Evolutionary conservation across 2,888 invertebrate genomes (phyloP), one percentile per base, ranked within the genome.

Genomic region (Petrolisthes cinctipes): DNA sequence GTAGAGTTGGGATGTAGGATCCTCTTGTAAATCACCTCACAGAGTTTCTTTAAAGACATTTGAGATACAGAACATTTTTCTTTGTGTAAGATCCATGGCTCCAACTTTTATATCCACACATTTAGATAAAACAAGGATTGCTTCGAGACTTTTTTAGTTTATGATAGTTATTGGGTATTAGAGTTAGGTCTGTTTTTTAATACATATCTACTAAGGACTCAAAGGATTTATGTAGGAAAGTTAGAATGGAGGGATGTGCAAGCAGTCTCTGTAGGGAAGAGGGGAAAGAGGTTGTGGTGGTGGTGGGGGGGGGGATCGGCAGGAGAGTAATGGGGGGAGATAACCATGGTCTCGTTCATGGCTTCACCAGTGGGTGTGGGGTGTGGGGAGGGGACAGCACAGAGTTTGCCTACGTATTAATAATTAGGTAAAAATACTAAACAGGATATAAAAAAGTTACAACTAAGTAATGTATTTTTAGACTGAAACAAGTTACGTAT

Each of bases 311-410:
- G 37, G 68, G 53, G 20, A 9, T 37, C n/a, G 23, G 23, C 11
- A n/a, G 61, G n/a, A 66, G 4, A 57, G 82, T 5, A 53, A n/a
- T 54, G 20, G 75, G 51, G 56, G 23, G 54, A 53, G 14, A 73
- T 4, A 57, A 86, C 23, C 85, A 85, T 61, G 79, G 85, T 79
- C 79, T 68, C 23, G 17, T 17, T 68, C 85, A 68, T 85, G 85
- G 85, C 54, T 79, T 85, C 17, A 6, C 14, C n/a, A 6, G 37
- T 23, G 56, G 3, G 75, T 54, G 11, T 54, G n/a, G 56, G 14
- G 82, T 68, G 37, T 76, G 14, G 56, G 17, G 61, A 4, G 53
- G 61, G 17, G 6, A 71, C 71, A 11, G 37, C 37, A 37, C 37
- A 37, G 37, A 37, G 37, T 71, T 71, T n/a, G 11, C 6, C 71